Evolutionary conservation across 1,140 invertebrate genomes (phyloP).

Genomic region (Grapholita molesta): DNA sequence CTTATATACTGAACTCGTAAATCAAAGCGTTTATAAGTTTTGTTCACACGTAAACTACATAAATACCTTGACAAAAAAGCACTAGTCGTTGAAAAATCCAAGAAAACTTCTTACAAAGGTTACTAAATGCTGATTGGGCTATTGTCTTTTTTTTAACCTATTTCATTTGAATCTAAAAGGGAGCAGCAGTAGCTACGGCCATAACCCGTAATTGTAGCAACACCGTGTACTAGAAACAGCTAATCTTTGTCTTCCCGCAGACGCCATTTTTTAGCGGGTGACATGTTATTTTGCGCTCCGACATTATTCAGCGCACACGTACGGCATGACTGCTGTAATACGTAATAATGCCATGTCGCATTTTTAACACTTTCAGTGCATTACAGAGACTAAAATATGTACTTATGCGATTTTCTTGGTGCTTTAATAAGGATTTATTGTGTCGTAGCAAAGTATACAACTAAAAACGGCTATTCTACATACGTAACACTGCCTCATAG

Average conservation of each 20-base stretch:
- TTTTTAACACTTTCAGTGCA: conserved; percentile 20
- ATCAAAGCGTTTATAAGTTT: too few relatives aligned
- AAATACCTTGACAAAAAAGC: too few relatives aligned
- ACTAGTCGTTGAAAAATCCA: too few relatives aligned
- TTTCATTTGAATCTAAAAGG: conserved; percentile 6
- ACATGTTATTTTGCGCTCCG: conserved; percentile 42
- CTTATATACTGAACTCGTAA: too few relatives aligned
- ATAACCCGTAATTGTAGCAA: conserved; percentile 30
- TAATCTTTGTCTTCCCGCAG: conserved; percentile 34
- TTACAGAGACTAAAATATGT: neutral
- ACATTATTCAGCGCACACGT: conserved; percentile 29
- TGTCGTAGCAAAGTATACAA: neutral
- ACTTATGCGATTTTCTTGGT: neutral
- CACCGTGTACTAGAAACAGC: conserved; percentile 31
- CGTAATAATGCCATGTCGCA: conserved; percentile 25
- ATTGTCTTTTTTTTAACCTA: neutral
- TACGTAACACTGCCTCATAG: too few relatives aligned
- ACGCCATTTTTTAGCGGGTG: conserved; percentile 43
- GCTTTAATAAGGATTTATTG: neutral
- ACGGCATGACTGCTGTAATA: conserved; percentile 23
- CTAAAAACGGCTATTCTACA: too few relatives aligned
- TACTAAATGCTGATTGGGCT: neutral
- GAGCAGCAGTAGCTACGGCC: neutral
- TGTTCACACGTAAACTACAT: too few relatives aligned
- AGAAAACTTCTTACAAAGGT: neutral